phyloP scores from a whole-genome alignment of 2,797 vertebrate genomes.

The Bradypodion pumilum region DNA sequence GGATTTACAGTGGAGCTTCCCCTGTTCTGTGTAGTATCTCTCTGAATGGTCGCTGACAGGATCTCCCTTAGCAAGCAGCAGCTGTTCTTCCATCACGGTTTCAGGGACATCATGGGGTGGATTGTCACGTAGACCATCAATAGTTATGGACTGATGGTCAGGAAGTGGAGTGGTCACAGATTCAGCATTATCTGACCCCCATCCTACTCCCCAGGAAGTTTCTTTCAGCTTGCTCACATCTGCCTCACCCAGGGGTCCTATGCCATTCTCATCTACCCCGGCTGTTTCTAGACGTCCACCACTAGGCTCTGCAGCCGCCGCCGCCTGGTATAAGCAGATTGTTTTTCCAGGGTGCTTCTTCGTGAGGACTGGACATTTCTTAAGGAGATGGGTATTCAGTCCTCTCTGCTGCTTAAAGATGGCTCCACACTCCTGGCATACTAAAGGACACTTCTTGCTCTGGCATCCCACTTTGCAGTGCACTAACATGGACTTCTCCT shows the following conservation, averaged over 20 bases:
- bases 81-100: constrained; percentile 3
- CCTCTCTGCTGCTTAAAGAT: constrained; percentile 90
- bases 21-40: constrained; percentile 73
- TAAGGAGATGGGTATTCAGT: constrained; percentile 85
- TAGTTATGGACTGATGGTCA: accelerated
- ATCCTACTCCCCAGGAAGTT: constrained; percentile 30
- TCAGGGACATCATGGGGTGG: background rate
- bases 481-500: constrained; percentile 80
- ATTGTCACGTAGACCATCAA: constrained; percentile 24
- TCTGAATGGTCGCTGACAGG: constrained; percentile 14
- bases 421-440: constrained; percentile 83
- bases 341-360: constrained; percentile 66
- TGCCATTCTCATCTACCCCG: background rate
- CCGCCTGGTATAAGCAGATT: constrained; percentile 7
- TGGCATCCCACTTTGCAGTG: constrained; percentile 82
- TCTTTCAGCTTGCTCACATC: background rate
- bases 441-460: constrained; percentile 70
- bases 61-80: background rate
- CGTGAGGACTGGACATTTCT: constrained; percentile 80
- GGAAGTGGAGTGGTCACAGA: background rate
- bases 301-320: background rate
- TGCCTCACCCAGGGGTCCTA: background rate
- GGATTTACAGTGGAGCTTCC: constrained; percentile 82
- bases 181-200: background rate
- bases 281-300: background rate